Evolutionary conservation across 2,113 vertebrate genomes (phyloP).

Genomic region (Aptenodytes patagonicus): DNA sequence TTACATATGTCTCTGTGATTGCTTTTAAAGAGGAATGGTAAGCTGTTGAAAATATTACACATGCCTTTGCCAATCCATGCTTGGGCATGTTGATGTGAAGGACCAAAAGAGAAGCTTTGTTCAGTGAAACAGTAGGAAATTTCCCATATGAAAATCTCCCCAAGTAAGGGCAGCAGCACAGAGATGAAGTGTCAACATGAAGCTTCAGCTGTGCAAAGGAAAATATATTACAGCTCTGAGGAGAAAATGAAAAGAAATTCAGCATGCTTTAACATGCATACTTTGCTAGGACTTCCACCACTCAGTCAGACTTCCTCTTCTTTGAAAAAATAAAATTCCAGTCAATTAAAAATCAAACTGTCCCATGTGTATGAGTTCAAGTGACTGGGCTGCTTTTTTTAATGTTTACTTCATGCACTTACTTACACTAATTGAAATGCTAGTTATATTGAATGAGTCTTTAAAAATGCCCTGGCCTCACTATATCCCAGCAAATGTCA

Average conservation of each 20-base stretch:
- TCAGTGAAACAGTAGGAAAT: not conserved
- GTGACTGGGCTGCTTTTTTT: not conserved
- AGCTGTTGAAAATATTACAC: not conserved
- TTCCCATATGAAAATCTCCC: not conserved
- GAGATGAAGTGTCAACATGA: conserved; percentile 6
- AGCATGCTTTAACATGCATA: not conserved
- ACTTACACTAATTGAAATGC: conserved; percentile 39
- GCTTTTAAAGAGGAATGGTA: not conserved
- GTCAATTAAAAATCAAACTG: conserved; percentile 9
- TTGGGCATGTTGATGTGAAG: not conserved
- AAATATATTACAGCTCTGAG: not conserved
- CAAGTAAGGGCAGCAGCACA: not conserved
- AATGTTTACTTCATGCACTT: conserved; percentile 35
- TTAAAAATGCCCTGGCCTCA: conserved; percentile 13
- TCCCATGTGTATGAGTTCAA: conserved; percentile 9
- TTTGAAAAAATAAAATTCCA: not conserved
- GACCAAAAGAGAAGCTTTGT: not conserved
- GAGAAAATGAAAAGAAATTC: conserved; percentile 7
- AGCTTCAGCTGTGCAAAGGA: not conserved
- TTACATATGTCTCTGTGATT: not conserved
- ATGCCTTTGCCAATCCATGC: not conserved
- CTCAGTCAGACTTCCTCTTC: not conserved
- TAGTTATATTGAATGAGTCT: conserved; percentile 20
- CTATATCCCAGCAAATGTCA: conserved; percentile 48
- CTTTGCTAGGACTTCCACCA: not conserved